A percentile compares a stretch with the other conserved stretches of the same genome.
Conservation (phyloP, 92 coral and sea anemone species). For the Epizoanthus stellaris region DNA sequence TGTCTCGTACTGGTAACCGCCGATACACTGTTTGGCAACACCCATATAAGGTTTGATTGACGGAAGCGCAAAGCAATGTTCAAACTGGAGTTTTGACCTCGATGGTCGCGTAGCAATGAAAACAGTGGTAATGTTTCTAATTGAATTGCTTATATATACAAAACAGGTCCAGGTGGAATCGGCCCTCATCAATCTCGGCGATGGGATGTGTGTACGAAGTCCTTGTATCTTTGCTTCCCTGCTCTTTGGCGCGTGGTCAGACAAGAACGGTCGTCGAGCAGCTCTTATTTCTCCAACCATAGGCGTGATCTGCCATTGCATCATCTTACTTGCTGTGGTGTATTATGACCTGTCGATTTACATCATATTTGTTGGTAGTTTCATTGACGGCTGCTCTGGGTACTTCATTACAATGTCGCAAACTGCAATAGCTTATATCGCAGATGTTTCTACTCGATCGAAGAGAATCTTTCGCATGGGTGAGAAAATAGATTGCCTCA, state of each 20-base stretch:
- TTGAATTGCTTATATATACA: neutral
- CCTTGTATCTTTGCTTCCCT: no score
- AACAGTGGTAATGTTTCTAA: no score
- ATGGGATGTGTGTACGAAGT: slow-evolving; percentile 6
- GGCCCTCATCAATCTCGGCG: neutral
- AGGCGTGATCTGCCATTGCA: neutral
- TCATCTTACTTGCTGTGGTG: neutral
- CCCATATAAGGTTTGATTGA: no score
- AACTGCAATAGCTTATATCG: neutral
- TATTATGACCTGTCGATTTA: slow-evolving; percentile 1
- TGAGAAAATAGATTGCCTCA: neutral
- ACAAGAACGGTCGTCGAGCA: slow-evolving; percentile 11
- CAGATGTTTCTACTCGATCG: slow-evolving; percentile 4
- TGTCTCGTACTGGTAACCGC: no score
- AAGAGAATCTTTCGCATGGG: slow-evolving; percentile 3
- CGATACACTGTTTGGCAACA: no score
- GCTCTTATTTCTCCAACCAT: neutral
- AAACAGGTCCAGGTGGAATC: neutral
- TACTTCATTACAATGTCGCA: neutral
- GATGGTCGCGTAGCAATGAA: no score
- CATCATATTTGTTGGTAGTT: neutral
- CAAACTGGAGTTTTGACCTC: no score
- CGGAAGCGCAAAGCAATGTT: no score
- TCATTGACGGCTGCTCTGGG: slow-evolving; percentile 12
- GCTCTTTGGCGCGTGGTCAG: neutral